A percentile compares a stretch with the other conserved stretches of the same genome.
These are phyloP conservation scores for Lasioglossum lativentre DNA, from an alignment of 2,888 invertebrate species.

Conservation along the genomic window DNA sequence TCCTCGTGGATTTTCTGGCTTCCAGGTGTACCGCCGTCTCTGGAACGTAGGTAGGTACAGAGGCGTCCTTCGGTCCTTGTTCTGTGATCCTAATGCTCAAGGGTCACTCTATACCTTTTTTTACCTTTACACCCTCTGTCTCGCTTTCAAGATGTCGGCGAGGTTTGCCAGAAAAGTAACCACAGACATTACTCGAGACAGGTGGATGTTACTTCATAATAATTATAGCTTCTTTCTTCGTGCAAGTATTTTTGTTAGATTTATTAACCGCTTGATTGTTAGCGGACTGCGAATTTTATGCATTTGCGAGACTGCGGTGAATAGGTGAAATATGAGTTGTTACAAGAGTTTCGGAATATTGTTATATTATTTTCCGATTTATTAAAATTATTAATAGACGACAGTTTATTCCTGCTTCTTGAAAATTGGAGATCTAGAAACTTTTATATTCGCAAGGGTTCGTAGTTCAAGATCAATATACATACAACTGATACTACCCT, in stretches of 20 bases:
- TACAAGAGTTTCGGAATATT: too few species aligned
- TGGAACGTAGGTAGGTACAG: constrained; percentile 17
- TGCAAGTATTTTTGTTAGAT: too few species aligned
- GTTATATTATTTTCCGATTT: too few species aligned
- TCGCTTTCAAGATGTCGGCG: not conserved
- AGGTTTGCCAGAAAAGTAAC: not conserved
- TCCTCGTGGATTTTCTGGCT: constrained; percentile 75
- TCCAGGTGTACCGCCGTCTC: constrained; percentile 53
- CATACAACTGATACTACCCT: too few species aligned
- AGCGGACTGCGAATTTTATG: too few species aligned
- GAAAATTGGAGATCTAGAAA: not conserved
- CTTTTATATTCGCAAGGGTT: not conserved
- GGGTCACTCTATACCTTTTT: constrained; percentile 83
- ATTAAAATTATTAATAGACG: too few species aligned
- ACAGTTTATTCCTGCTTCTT: too few species aligned
- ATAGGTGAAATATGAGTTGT: too few species aligned
- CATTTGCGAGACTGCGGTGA: too few species aligned
- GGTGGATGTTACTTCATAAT: not conserved
- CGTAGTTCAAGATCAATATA: too few species aligned
- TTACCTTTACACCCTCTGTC: constrained; percentile 70
- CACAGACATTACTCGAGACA: not conserved
- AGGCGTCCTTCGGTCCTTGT: constrained; percentile 58
- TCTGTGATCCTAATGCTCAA: constrained; percentile 82
- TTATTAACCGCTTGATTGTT: too few species aligned
- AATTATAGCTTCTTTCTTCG: not conserved